Conservation (phyloP, 2,113 vertebrate species). For the Rhea pennata region DNA sequence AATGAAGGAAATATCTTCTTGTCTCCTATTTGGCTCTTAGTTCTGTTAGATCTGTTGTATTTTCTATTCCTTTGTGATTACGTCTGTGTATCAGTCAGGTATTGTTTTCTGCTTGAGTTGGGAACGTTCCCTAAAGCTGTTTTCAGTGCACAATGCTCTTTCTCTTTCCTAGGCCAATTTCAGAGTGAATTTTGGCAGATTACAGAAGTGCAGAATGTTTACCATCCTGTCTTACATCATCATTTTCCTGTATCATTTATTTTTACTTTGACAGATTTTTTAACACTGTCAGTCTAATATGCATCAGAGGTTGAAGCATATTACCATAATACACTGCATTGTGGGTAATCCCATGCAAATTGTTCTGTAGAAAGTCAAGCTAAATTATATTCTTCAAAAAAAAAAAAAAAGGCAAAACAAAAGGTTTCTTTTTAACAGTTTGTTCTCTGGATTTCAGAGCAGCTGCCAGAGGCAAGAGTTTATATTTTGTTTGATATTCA, state of each 20-base stretch:
- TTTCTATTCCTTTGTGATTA: neutral
- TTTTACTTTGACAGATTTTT: conserved; percentile 59
- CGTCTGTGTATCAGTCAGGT: conserved; percentile 25
- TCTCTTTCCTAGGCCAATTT: conserved; percentile 48
- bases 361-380: conserved; percentile 34
- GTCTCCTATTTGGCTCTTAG: conserved; percentile 7
- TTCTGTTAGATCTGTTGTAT: conserved; percentile 36
- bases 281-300: conserved; percentile 37
- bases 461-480: conserved; percentile 1
- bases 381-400: neutral
- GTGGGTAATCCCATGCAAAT: conserved; percentile 67
- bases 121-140: conserved; percentile 44
- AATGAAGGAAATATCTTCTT: conserved; percentile 24
- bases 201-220: conserved; percentile 28
- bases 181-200: conserved; percentile 34
- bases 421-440: neutral
- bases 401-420: neutral
- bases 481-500: conserved; percentile 12
- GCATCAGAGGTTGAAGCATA: conserved; percentile 34
- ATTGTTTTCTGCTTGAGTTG: conserved; percentile 55
- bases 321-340: conserved; percentile 51
- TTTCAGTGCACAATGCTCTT: neutral
- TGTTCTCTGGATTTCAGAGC: conserved; percentile 26
- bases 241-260: conserved; percentile 59
- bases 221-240: conserved; percentile 42